A percentile compares a stretch with the other conserved stretches of the same genome.
Evolutionary conservation across 1,140 invertebrate genomes (phyloP).

Genomic region (Leptinotarsa defecta): DNA sequence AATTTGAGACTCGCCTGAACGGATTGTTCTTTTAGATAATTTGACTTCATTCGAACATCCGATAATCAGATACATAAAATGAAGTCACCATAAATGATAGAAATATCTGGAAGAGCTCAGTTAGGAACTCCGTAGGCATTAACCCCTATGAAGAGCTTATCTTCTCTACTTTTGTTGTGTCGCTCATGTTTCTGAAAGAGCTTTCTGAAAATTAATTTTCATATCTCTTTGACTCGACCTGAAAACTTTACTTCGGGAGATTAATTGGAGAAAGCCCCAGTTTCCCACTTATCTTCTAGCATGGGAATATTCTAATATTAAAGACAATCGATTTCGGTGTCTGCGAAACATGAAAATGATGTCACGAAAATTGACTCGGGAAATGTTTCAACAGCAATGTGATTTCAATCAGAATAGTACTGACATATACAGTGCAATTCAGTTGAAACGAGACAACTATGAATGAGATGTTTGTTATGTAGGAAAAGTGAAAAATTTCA

Average conservation of each 20-base stretch:
- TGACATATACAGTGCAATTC: too few species aligned
- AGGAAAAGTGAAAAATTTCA: too few species aligned
- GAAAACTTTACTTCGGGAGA: conserved; percentile 40
- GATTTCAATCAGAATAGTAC: too few species aligned
- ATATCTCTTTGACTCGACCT: conserved; percentile 42
- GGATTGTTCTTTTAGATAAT: too few species aligned
- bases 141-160: not conserved
- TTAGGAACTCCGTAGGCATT: not conserved
- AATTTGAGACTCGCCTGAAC: too few species aligned
- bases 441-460: too few species aligned
- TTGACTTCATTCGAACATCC: not conserved
- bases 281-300: conserved; percentile 32
- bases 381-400: too few species aligned
- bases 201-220: conserved; percentile 46
- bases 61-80: not conserved
- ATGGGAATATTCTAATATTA: too few species aligned
- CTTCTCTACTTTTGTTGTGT: not conserved
- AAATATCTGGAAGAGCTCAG: not conserved
- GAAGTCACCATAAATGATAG: not conserved
- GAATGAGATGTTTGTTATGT: too few species aligned
- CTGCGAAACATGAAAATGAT: too few species aligned
- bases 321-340: too few species aligned
- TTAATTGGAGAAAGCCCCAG: conserved; percentile 41
- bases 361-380: too few species aligned
- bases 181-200: conserved; percentile 11